A percentile compares a stretch with the other conserved stretches of the same genome.
These are phyloP conservation scores for Aplidium turbinatum DNA, from an alignment of 23 tunicate genomes.

Conservation along the genomic window DNA sequence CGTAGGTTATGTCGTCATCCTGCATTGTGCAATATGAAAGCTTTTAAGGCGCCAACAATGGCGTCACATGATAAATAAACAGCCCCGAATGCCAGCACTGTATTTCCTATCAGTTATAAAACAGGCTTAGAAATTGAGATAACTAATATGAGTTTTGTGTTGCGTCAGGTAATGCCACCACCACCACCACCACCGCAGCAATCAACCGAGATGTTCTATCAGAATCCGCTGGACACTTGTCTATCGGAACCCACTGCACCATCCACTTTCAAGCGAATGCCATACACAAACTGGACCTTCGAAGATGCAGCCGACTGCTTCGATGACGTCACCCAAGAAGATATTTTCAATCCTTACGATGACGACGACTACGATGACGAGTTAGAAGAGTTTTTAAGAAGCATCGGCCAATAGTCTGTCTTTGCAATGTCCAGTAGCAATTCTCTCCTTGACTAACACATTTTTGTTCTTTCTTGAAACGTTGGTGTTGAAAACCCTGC, in stretches of 20 bases:
- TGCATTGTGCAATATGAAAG: too few species aligned
- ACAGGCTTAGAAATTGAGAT: too few species aligned
- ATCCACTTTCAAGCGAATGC: not conserved
- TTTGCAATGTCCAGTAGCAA: too few species aligned
- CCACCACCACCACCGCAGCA: not conserved
- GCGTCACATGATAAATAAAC: too few species aligned
- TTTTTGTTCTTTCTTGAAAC: too few species aligned
- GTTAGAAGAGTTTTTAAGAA: constrained; percentile 30
- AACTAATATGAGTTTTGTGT: too few species aligned
- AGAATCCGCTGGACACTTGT: not conserved
- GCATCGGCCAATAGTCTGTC: constrained; percentile 10
- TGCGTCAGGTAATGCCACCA: not conserved
- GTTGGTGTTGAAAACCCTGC: too few species aligned
- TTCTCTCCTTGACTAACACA: too few species aligned
- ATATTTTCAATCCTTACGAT: not conserved
- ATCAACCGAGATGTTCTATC: not conserved
- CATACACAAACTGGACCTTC: constrained; percentile 32
- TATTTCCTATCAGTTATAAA: too few species aligned
- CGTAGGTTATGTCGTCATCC: too few species aligned
- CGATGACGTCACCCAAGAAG: constrained; percentile 14
- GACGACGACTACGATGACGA: constrained; percentile 59
- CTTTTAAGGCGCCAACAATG: too few species aligned
- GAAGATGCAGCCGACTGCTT: constrained; percentile 42
- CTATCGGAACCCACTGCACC: not conserved
- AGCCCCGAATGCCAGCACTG: too few species aligned